Evolutionary conservation across 2,888 invertebrate genomes (phyloP), one percentile per base, ranked within the genome.

Genomic region (Alviniconcha strummeri): DNA sequence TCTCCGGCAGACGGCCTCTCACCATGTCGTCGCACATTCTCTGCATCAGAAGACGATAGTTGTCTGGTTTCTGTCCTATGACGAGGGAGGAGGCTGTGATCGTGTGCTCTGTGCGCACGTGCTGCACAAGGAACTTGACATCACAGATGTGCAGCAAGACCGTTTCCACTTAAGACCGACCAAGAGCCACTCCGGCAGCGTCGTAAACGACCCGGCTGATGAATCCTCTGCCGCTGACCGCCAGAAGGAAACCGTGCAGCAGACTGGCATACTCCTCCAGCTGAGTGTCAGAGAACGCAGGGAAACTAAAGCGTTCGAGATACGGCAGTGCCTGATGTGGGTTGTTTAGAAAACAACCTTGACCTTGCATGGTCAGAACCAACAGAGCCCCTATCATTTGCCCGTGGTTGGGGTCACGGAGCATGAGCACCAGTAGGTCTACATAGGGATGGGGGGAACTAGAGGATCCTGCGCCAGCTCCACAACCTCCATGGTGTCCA

Each of bases 141-240:
- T 81, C 81, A 19, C 81, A 81, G 11, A 69, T 19, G 36, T 55
- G 15, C n/a, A 81, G 81, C 5, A 72, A 9, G 0, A 81, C 54
- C 11, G 19, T 2, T 54, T 69, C 15, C 5, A 52, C 17, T 15
- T 72, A 57, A 4, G 19, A 54, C 2, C 69, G 71, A 69, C 71
- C 71, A 19, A 81, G n/a, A 8, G 69, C 81, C 56, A 81, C 54
- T 4, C 81, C n/a, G n/a, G n/a, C n/a, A n/a, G n/a, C n/a, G n/a
- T n/a, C n/a, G n/a, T n/a, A n/a, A n/a, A n/a, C n/a, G n/a, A n/a
- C n/a, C n/a, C n/a, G n/a, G n/a, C n/a, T n/a, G n/a, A n/a, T n/a
- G n/a, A n/a, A n/a, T n/a, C 81, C 4, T 8, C 81, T 1, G 72
- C 81, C 4, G 71, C 81, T 11, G 54, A 69, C 57, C 8, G 57